A percentile compares a stretch with the other conserved stretches of the same genome.
Evolutionary conservation across 2,888 invertebrate genomes (phyloP).

Genomic region (Drosophila pseudotakahashii): DNA sequence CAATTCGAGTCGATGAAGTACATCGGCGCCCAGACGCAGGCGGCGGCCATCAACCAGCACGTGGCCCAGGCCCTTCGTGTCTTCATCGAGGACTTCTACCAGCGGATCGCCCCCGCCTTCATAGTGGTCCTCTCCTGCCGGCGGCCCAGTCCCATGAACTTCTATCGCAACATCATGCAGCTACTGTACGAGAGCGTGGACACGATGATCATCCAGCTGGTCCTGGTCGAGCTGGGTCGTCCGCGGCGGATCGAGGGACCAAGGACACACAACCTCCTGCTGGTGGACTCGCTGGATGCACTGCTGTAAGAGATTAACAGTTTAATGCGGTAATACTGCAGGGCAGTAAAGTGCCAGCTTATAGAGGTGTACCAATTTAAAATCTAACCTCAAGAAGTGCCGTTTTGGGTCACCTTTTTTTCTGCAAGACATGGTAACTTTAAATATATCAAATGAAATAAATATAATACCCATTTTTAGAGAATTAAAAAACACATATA

Average conservation of each 20-base stretch:
- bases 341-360: too few species aligned
- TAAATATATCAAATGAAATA: too few species aligned
- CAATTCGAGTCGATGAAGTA: constrained; percentile 57
- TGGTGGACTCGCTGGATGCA: constrained; percentile 71
- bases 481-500: too few species aligned
- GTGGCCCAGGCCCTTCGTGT: constrained; percentile 62
- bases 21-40: constrained; percentile 54
- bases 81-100: constrained; percentile 68
- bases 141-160: constrained; percentile 52
- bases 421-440: too few species aligned
- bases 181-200: constrained; percentile 60
- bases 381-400: neutral
- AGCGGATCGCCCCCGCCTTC: constrained; percentile 57
- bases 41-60: constrained; percentile 55
- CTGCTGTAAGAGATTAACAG: constrained; percentile 47
- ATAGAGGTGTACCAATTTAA: neutral
- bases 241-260: constrained; percentile 43
- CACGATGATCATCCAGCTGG: constrained; percentile 63
- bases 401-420: neutral
- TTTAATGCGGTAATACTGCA: too few species aligned
- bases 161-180: constrained; percentile 61
- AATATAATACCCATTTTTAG: too few species aligned
- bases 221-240: constrained; percentile 40
- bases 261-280: constrained; percentile 52
- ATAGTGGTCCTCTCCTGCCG: constrained; percentile 69